phyloP scores from a whole-genome alignment of 2,797 vertebrate genomes.

The Melanotaenia trifasciata region DNA sequence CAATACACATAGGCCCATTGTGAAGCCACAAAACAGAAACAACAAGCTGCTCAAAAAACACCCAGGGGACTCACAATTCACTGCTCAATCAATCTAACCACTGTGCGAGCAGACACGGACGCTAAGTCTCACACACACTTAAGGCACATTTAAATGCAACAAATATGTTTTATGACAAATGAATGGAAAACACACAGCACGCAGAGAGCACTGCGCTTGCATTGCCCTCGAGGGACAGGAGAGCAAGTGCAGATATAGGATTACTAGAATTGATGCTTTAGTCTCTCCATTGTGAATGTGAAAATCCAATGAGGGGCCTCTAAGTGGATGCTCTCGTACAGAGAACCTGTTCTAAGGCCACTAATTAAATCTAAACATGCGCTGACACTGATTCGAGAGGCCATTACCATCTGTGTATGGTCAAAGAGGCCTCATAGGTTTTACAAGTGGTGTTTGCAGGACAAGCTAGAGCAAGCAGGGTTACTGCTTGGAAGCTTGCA shows the following conservation, averaged over 20 bases:
- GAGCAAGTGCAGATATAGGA: conserved; percentile 80
- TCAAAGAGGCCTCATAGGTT: conserved; percentile 41
- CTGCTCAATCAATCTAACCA: conserved; percentile 77
- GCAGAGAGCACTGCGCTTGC: conserved; percentile 30
- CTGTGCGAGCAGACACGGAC: conserved; percentile 41
- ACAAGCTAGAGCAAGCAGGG: neutral
- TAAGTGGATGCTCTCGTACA: conserved; percentile 78
- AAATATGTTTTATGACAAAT: conserved; percentile 77
- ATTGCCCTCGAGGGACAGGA: conserved; percentile 75
- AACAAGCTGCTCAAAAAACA: conserved; percentile 77
- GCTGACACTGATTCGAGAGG: conserved; percentile 78
- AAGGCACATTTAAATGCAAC: conserved; percentile 60
- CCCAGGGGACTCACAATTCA: conserved; percentile 82
- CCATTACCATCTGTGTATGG: conserved; percentile 72
- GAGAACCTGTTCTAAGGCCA: conserved; percentile 72
- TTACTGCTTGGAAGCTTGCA: neutral
- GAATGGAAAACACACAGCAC: conserved; percentile 51
- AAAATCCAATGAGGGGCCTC: conserved; percentile 81
- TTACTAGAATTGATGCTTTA: conserved; percentile 81
- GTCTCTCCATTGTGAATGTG: conserved; percentile 81
- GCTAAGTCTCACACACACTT: conserved; percentile 38
- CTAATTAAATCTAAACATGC: conserved; percentile 84
- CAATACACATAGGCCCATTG: conserved; percentile 70
- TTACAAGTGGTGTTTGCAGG: conserved; percentile 27
- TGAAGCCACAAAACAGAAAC: conserved; percentile 78